Conservation (phyloP, 2,113 vertebrate species). For the Leptodactylus fuscus region DNA sequence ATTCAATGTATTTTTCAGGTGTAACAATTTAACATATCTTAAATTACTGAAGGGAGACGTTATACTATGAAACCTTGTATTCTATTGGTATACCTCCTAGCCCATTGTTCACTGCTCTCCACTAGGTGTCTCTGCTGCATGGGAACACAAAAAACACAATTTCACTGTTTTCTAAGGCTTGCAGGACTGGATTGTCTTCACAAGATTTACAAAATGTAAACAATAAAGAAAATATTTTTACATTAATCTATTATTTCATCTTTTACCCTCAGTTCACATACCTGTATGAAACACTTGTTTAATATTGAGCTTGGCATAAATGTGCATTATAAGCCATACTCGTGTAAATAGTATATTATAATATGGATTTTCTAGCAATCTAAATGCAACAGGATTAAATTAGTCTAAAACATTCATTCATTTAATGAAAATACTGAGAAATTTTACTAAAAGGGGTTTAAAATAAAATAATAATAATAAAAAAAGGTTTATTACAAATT, state of each 20-base stretch:
- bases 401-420: no score
- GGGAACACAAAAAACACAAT: background rate
- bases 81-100: background rate
- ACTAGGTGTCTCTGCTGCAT: slow-evolving; percentile 13
- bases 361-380: no score
- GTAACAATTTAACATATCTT: background rate
- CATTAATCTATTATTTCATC: background rate
- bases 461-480: no score
- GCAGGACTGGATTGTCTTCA: background rate
- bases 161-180: background rate
- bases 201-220: background rate
- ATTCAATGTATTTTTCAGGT: no score
- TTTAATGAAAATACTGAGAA: background rate
- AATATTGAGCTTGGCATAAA: background rate
- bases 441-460: no score
- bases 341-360: no score
- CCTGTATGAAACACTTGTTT: background rate
- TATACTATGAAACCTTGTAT: background rate
- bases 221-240: background rate
- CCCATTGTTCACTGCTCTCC: background rate
- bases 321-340: background rate
- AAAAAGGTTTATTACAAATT: no score
- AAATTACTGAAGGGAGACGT: background rate
- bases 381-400: no score
- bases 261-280: background rate